A percentile compares a stretch with the other conserved stretches of the same genome.
phyloP scores from a whole-genome alignment of 2,113 vertebrate genomes.

The Chionomys nivalis region DNA sequence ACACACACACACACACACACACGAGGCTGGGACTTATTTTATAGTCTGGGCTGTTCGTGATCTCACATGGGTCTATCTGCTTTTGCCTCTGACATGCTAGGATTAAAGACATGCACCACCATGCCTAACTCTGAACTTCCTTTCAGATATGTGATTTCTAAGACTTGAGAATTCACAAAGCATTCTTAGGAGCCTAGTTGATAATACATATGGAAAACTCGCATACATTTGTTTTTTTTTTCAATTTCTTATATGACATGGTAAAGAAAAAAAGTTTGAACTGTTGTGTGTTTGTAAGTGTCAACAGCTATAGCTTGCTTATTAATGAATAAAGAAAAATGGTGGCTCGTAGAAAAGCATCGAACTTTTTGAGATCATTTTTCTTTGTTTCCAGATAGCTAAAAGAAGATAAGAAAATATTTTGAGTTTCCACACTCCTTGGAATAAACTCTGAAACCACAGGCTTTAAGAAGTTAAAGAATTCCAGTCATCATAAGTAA shows the following conservation, averaged over 20 bases:
- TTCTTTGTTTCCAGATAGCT: conserved; percentile 25
- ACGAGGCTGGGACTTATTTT: not conserved
- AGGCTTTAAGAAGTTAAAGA: conserved; percentile 25
- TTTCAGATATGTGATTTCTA: conserved; percentile 21
- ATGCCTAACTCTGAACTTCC: not conserved
- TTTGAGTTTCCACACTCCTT: conserved; percentile 13
- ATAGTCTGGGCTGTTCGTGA: not conserved
- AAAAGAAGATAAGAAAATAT: conserved; percentile 35
- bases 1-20: not conserved
- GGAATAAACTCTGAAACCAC: conserved; percentile 36
- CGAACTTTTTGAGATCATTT: conserved; percentile 35
- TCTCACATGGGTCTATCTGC: not conserved
- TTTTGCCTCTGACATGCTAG: not conserved
- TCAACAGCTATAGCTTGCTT: conserved; percentile 34
- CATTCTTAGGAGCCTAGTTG: conserved; percentile 48
- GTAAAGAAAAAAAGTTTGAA: conserved; percentile 25
- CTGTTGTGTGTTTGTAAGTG: not conserved
- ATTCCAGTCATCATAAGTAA: not conserved
- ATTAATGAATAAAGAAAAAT: conserved; percentile 44
- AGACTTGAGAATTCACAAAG: not conserved
- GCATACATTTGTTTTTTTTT: not conserved
- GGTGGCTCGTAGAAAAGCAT: conserved; percentile 35
- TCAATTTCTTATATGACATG: not conserved
- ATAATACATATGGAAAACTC: not conserved
- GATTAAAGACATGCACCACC: not conserved